phyloP scores from a whole-genome alignment of 2,113 vertebrate genomes.

The Arvicanthis niloticus region DNA sequence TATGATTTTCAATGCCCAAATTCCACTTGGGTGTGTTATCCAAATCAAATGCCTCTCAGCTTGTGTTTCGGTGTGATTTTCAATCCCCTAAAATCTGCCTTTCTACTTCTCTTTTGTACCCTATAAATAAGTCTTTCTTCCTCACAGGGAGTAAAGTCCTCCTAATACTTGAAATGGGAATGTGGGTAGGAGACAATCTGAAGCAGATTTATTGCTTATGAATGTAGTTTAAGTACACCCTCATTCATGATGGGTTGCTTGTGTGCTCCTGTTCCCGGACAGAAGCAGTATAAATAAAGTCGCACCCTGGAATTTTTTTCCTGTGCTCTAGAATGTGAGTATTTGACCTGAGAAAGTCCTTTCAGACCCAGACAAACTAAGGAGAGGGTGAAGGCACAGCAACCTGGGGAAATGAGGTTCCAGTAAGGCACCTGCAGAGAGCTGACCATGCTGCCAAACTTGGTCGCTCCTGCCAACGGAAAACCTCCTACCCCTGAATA shows the following conservation, averaged over 20 bases:
- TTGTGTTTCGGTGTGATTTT: slow-evolving; percentile 28
- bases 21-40: background rate
- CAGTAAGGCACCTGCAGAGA: background rate
- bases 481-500: background rate
- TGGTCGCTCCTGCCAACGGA: background rate
- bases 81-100: background rate
- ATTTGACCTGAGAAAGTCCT: background rate
- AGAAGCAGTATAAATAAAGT: background rate
- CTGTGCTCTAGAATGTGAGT: background rate
- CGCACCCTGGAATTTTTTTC: background rate
- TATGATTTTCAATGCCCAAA: background rate
- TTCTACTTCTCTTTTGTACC: background rate
- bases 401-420: background rate
- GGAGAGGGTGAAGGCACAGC: background rate
- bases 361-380: background rate
- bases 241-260: background rate
- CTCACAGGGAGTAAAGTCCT: background rate
- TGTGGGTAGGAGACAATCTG: background rate
- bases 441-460: accelerated
- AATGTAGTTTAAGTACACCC: background rate
- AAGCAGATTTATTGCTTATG: background rate
- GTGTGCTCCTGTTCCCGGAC: background rate
- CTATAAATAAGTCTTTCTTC: slow-evolving; percentile 45
- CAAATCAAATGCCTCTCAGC: slow-evolving; percentile 6
- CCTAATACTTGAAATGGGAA: background rate